Evolutionary conservation across 2,113 vertebrate genomes (phyloP).

Genomic region (Thamnophis sirtalis): DNA sequence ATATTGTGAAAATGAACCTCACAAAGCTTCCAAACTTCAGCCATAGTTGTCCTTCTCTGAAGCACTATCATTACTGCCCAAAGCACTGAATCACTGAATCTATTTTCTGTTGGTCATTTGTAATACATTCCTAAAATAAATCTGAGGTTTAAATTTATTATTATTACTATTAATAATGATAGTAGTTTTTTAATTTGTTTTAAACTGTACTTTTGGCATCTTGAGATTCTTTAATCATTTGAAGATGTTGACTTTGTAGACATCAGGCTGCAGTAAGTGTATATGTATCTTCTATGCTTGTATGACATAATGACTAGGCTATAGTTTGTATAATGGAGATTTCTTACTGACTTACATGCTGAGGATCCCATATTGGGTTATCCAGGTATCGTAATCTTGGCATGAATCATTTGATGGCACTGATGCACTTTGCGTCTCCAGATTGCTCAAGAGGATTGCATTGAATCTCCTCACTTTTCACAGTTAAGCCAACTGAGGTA

Average conservation of each 20-base stretch:
- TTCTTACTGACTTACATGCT: neutral
- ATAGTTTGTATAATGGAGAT: neutral
- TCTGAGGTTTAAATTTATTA: neutral
- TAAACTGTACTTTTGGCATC: neutral
- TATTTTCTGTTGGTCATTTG: slow-evolving; percentile 9
- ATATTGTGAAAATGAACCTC: slow-evolving; percentile 31
- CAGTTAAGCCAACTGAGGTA: neutral
- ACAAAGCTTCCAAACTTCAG: slow-evolving; percentile 33
- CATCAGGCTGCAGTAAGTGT: neutral
- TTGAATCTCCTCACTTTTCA: neutral
- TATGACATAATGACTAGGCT: neutral
- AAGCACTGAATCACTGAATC: neutral
- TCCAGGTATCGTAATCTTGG: neutral
- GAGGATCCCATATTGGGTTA: neutral
- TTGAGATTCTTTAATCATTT: neutral
- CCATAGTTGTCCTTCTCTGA: slow-evolving; percentile 24
- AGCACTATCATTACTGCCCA: slow-evolving; percentile 2
- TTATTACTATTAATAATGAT: neutral
- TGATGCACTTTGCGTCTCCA: neutral
- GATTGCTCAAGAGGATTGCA: neutral
- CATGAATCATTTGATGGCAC: neutral
- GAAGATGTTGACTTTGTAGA: neutral
- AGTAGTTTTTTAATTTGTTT: neutral
- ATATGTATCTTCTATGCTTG: neutral
- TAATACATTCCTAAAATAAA: slow-evolving; percentile 17